phyloP scores from a whole-genome alignment of 2,113 vertebrate genomes.

The Rhynchomys soricoides region DNA sequence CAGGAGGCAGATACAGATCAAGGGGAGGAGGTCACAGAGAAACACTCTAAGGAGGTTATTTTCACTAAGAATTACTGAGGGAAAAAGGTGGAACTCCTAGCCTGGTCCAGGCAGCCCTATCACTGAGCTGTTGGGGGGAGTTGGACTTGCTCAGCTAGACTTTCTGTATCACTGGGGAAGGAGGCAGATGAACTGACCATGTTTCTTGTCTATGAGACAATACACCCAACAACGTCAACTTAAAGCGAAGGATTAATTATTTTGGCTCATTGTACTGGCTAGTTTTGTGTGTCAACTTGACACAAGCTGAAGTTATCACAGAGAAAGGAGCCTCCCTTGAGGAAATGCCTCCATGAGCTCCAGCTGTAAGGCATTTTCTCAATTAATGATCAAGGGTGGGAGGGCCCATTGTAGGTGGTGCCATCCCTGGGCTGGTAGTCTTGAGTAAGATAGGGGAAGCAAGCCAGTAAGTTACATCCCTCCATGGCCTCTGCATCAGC shows the following conservation, averaged over 20 bases:
- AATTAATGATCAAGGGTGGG: too few species aligned
- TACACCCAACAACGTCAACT: not conserved
- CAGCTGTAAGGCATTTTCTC: too few species aligned
- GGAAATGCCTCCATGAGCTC: too few species aligned
- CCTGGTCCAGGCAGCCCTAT: not conserved
- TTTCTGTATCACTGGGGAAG: not conserved
- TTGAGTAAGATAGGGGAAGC: too few species aligned
- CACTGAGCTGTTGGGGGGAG: not conserved
- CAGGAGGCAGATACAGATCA: not conserved
- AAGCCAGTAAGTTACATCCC: too few species aligned
- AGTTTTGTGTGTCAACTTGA: too few species aligned
- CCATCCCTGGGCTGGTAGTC: too few species aligned
- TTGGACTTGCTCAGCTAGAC: not conserved
- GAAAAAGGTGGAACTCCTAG: not conserved
- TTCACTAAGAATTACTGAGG: not conserved
- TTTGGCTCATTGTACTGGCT: too few species aligned
- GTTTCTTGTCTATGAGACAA: not conserved
- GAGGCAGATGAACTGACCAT: not conserved
- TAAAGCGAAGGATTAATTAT: not conserved
- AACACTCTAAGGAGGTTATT: not conserved
- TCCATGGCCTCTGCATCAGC: too few species aligned
- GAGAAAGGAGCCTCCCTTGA: too few species aligned
- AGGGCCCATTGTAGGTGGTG: too few species aligned
- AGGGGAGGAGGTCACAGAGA: not conserved
- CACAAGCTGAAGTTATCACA: too few species aligned